Evolutionary conservation across 2,888 invertebrate species (phyloP).

Genomic region (Dicycla oo): DNA sequence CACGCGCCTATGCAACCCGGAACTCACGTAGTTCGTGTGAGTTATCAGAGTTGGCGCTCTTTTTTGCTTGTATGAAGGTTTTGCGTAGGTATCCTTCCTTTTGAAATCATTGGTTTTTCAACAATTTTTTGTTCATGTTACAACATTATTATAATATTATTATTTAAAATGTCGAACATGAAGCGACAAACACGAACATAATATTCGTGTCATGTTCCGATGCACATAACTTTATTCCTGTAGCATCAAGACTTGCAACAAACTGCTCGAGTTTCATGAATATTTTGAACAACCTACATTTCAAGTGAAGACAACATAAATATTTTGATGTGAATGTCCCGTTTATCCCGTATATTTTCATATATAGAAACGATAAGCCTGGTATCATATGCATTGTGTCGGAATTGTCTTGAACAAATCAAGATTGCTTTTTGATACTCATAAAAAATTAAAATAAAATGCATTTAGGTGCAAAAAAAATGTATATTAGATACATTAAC

Average conservation of each 20-base stretch:
- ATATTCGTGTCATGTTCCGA: background rate
- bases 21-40: too few species aligned
- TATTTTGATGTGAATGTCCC: background rate
- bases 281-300: conserved; percentile 8
- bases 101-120: background rate
- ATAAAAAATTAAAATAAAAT: background rate
- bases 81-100: too few species aligned
- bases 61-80: too few species aligned
- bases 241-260: background rate
- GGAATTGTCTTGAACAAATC: background rate
- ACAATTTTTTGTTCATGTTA: background rate
- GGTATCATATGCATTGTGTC: background rate
- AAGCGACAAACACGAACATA: background rate
- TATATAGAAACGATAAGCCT: background rate
- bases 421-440: background rate
- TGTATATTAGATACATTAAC: background rate
- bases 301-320: background rate
- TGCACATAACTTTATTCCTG: background rate
- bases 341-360: background rate
- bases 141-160: too few species aligned
- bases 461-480: background rate
- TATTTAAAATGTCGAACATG: background rate
- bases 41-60: too few species aligned
- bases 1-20: too few species aligned
- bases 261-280: background rate